Base-by-base conservation (phyloP, 2,113 vertebrate species). In the Sterrhoptilus dennistouni region DNA sequence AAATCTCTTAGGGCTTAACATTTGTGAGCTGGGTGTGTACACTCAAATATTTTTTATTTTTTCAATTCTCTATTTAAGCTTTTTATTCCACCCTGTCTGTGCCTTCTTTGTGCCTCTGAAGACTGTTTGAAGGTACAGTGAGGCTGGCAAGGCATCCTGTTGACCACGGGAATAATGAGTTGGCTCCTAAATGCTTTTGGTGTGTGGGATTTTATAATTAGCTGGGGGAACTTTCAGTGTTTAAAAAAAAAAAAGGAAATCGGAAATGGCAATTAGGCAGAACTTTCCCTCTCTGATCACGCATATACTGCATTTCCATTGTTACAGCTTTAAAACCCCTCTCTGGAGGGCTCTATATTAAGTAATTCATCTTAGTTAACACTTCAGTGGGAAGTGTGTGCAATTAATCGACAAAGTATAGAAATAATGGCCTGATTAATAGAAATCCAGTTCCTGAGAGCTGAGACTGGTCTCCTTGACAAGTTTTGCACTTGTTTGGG, bases 341-440 rank as follows among this genome's bases (percentile, higher is more conserved):
- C 88, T 91, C 85, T 56, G 56, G 79, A 96, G 90, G 47, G 36
- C 72, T 93, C 11, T 68, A 1, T 47, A 19, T 92, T 77, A 77
- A 93, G 38, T 65, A 88, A 86, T 90, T 90, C 5, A 56, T 90
- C 87, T 93, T 90, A 24, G 79, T 90, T 92, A 92, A 81, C 47
- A 31, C 61, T 87, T 87, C 10, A 12, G 47, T 81, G 83, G 81
- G 85, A 93, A 86, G 69, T 0, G 0, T 3, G 1, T 65, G 52
- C 31, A 60, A 27, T 85, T 93, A 80, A 86, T 89, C 4, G 83
- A 49, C 7, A 9, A 44, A 0, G 0, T 93, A 75, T 44, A 52
- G 83, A 86, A 87, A 84, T 83, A 78, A 81, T 25, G 53, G 57
- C 36, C 44, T 78, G 47, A 56, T 59, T 92, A 83, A 88, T 68